Conservation (phyloP, 2,797 vertebrate genomes). For the Geotrypetes seraphini region DNA sequence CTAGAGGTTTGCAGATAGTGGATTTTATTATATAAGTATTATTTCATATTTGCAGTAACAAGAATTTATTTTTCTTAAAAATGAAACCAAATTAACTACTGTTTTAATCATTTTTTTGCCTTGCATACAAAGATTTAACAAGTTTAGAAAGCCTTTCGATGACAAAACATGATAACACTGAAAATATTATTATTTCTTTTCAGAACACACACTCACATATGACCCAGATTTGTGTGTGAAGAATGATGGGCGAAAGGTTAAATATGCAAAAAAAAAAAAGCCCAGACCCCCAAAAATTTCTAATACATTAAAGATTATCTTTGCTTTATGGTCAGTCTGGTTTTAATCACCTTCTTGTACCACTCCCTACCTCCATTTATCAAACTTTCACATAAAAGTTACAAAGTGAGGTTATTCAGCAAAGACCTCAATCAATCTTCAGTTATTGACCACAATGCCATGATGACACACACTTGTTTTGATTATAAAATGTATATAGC, state of each 20-base stretch:
- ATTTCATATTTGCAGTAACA: too few species aligned
- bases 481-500: constrained; percentile 20
- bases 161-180: too few species aligned
- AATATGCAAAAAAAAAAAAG: constrained; percentile 32
- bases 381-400: constrained; percentile 58
- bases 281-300: constrained; percentile 2
- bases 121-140: too few species aligned
- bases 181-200: too few species aligned
- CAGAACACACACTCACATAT: too few species aligned
- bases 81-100: too few species aligned
- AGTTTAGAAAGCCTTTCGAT: too few species aligned
- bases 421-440: constrained; percentile 48
- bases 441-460: constrained; percentile 36
- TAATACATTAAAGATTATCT: constrained; percentile 35
- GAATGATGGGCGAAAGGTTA: constrained; percentile 16
- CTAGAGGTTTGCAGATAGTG: too few species aligned
- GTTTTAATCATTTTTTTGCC: too few species aligned
- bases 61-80: too few species aligned
- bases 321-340: constrained; percentile 45
- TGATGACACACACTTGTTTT: constrained; percentile 31
- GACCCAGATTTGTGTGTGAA: constrained; percentile 16
- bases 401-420: constrained; percentile 52
- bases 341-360: constrained; percentile 63
- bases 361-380: constrained; percentile 52
- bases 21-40: too few species aligned